These are phyloP conservation scores for Calliopum simillimum DNA, from an alignment of 2,888 invertebrate species.

Conservation along the genomic window DNA sequence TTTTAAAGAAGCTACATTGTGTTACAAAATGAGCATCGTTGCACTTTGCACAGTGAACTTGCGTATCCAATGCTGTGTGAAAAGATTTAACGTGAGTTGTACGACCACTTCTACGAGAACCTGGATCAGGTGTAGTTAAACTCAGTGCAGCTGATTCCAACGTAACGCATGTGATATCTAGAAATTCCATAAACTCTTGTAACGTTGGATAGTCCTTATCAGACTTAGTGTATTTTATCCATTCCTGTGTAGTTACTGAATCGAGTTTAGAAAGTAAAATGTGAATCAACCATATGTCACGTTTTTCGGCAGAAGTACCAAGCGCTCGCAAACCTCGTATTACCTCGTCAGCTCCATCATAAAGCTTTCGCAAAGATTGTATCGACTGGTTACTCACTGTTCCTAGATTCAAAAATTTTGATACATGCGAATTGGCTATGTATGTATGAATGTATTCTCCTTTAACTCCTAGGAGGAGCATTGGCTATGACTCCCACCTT, in stretches of 20 bases:
- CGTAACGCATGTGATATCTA: slow-evolving; percentile 10
- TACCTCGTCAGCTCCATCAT: neutral
- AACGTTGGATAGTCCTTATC: slow-evolving; percentile 16
- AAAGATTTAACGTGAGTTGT: no score
- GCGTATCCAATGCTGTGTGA: no score
- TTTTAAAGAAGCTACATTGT: no score
- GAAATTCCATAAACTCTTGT: slow-evolving; percentile 3
- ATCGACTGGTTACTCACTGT: neutral
- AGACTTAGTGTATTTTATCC: slow-evolving; percentile 18
- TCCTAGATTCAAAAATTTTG: slow-evolving; percentile 11
- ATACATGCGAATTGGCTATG: slow-evolving; percentile 16
- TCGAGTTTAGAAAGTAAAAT: slow-evolving; percentile 4
- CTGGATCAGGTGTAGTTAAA: neutral
- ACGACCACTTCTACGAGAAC: neutral
- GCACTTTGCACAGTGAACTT: no score
- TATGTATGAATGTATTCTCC: no score
- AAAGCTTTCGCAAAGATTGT: slow-evolving; percentile 13
- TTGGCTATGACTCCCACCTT: slow-evolving; percentile 20
- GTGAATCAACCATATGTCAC: slow-evolving; percentile 19
- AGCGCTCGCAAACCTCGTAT: slow-evolving; percentile 21
- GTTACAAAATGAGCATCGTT: no score
- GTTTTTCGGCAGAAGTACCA: neutral
- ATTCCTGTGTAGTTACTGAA: slow-evolving; percentile 7
- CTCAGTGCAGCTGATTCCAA: slow-evolving; percentile 6
- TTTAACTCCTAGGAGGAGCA: no score